Base-by-base conservation (phyloP, 2,888 invertebrate species). In the Stenodera caucasica region DNA sequence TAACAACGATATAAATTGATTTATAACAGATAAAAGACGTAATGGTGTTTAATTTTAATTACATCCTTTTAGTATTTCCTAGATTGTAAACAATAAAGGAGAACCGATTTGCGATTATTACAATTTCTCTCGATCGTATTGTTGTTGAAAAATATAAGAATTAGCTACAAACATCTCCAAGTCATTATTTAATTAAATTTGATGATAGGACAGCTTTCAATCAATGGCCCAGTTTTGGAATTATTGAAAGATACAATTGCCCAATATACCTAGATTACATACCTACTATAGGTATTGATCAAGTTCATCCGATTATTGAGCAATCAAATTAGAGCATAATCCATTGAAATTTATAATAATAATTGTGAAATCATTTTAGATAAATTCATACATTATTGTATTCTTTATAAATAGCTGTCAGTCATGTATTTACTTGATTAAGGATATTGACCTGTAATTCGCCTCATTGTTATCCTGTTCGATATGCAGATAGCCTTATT, bases 401-500 rank as follows among this genome's bases (percentile, higher is more conserved):
- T 26, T 4, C 26, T 26, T 26, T 26, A 26, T 26, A 26, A n/a
- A 26, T 26, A 26, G 5, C 26, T 26, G 35, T 60, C 53, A 26
- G 12, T 18, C 14, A 57, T 29, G 12, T 56, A 52, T 55, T 61
- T 61, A 52, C 50, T 37, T 50, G 40, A 58, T 53, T 53, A 35
- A 53, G 50, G 40, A 51, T 61, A 54, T 61, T n/a, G 45, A 45
- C 45, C 45, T n/a, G 23, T 23, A 45, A 37, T 23, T 12, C 9
- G 21, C 12, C 12, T 21, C n/a, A 45, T 45, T 45, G 45, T 45
- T 45, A 21, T 12, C 18, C 12, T 12, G 18, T 12, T 21, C 33
- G 54, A 60, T 63, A 63, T 63, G 63, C 57, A 63, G 57, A 63
- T 60, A 26, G 53, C 35, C 57, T 51, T 55, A 63, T 63, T 63